Conservation (phyloP, 2,113 vertebrate genomes). For the Anhinga anhinga region DNA sequence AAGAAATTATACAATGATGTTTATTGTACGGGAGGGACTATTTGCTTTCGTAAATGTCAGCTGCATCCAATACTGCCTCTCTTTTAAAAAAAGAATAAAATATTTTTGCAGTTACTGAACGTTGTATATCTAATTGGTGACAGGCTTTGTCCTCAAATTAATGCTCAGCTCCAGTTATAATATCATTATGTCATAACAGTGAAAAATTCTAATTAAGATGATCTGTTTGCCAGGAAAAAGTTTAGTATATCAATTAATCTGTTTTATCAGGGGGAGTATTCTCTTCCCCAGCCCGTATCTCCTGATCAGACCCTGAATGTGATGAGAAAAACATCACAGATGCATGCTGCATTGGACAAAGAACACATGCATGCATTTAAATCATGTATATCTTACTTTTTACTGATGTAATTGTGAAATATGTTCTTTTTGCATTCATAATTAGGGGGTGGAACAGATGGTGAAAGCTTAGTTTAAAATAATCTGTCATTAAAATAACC, state of each 20-base stretch:
- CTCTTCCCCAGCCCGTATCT: background rate
- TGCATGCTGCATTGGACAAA: conserved; percentile 72
- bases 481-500: conserved; percentile 84
- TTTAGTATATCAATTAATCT: conserved; percentile 46
- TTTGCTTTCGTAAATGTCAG: background rate
- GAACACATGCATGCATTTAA: conserved; percentile 77
- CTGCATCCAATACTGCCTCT: background rate
- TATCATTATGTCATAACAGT: conserved; percentile 34
- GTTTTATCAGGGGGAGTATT: conserved; percentile 19
- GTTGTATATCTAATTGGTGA: background rate
- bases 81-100: background rate
- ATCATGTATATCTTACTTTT: conserved; percentile 81
- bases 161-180: conserved; percentile 34
- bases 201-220: conserved; percentile 64
- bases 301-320: conserved; percentile 46
- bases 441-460: conserved; percentile 84
- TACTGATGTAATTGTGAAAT: conserved; percentile 85
- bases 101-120: conserved; percentile 4
- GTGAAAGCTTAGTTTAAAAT: conserved; percentile 83
- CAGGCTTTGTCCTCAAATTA: conserved; percentile 44
- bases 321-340: conserved; percentile 73
- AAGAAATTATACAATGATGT: background rate
- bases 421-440: conserved; percentile 84
- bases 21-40: background rate
- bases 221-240: conserved; percentile 48